Percentiles rank a stretch among this genome's conserved stretches.
Evolutionary conservation across 23 tunicate species (phyloP).

Genomic region (Halocynthia roretzi): DNA sequence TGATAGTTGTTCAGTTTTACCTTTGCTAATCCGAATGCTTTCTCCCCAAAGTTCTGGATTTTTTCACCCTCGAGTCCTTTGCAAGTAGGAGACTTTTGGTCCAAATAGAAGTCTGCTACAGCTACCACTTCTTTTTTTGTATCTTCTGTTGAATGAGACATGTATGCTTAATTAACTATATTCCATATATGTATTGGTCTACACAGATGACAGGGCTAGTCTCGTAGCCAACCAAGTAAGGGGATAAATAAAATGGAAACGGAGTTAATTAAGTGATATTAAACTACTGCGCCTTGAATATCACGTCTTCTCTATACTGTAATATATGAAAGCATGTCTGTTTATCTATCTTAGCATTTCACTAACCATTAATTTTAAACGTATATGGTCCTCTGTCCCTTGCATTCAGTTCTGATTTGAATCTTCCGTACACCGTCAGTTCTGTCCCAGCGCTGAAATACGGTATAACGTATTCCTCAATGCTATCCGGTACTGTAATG

Average conservation of each 20-base stretch:
- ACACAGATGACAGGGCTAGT: no score
- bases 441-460: conserved; percentile 3
- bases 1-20: not conserved
- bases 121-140: not conserved
- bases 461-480: not conserved
- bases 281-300: no score
- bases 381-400: not conserved
- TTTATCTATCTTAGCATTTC: no score
- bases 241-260: no score
- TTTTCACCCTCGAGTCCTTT: not conserved
- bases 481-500: not conserved
- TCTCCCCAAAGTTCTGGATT: not conserved
- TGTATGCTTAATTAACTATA: no score
- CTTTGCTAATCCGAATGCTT: not conserved
- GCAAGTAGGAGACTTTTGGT: not conserved
- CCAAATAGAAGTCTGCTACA: not conserved
- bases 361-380: not conserved
- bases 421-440: not conserved
- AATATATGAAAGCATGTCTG: no score
- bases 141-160: not conserved
- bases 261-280: no score
- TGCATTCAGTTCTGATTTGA: not conserved
- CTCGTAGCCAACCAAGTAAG: no score
- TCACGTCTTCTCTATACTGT: no score
- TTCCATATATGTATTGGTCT: no score